Evolutionary conservation across 2,113 vertebrate species (phyloP), one percentile per base, ranked within the genome.

Genomic region (Lagopus leucura): DNA sequence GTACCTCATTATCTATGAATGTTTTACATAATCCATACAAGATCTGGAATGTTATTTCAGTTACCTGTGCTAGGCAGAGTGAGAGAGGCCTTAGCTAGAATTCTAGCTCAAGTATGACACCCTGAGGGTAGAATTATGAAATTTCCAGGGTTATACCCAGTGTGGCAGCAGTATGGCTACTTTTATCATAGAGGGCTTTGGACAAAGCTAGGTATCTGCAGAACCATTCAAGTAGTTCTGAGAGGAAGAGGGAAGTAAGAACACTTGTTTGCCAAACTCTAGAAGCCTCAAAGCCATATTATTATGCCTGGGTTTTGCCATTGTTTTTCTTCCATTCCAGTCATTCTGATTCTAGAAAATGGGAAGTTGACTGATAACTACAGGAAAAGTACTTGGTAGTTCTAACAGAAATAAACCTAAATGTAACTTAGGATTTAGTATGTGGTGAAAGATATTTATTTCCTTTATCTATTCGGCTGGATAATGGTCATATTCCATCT

Each of bases 1-100:
- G 13, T 66, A 8, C 30, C 30, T 77, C 16, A 0, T 30, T 28
- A 72, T 21, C 24, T 24, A 1, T 0, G 12, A 25, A 8, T 12
- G 25, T 65, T 81, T 67, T 8, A 8, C 5, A 1, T 32, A 18
- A 22, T 13, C 70, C 28, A 13, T 36, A 52, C 45, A 54, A 40
- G 43, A 83, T 45, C 20, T 42, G 40, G 17, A 73, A 47, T 21
- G 42, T 64, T 25, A 52, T 34, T 8, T 34, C 69, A 36, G 54
- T 71, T 63, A 34, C 16, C 21, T 79, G 38, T 45, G 24, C n/a
- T 24, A 64, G 60, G 52, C 91, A 74, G 60, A 61, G 38, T 8
- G 80, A 74, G 80, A 57, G 90, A 17, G 87, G 58, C 43, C 65
- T 77, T 85, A 89, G 91, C 89, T 84, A 48, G 22, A 43, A 13